These are phyloP conservation scores for Egretta garzetta DNA, from an alignment of 2,113 vertebrate species.

Conservation along the genomic window DNA sequence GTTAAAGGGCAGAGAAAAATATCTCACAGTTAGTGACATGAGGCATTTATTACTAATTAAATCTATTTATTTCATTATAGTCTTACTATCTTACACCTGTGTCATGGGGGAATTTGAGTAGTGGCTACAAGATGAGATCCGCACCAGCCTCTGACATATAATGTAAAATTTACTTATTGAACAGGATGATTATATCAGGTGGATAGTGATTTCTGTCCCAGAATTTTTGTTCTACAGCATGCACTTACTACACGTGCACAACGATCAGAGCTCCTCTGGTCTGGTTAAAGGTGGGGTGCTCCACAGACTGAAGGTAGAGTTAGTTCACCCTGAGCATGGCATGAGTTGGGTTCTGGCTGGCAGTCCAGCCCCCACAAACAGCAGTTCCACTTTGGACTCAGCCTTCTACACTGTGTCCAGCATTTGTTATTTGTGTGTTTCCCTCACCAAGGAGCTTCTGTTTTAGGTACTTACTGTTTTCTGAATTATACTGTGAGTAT, in stretches of 20 bases:
- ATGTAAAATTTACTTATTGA: background rate
- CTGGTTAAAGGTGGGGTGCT: background rate
- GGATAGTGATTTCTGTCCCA: background rate
- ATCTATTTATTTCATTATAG: background rate
- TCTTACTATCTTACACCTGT: background rate
- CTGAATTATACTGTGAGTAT: background rate
- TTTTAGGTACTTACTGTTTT: background rate
- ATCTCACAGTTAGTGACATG: background rate
- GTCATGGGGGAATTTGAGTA: background rate
- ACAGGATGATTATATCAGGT: background rate
- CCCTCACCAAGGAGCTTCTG: background rate
- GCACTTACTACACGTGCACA: background rate
- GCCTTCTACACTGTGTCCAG: background rate
- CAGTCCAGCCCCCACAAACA: background rate
- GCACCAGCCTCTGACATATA: background rate
- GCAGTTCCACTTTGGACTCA: background rate
- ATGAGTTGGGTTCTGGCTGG: background rate
- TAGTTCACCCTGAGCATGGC: background rate
- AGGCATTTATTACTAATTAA: background rate
- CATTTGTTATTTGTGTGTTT: background rate
- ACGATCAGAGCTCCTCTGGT: background rate
- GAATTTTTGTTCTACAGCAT: background rate
- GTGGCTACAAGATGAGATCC: background rate
- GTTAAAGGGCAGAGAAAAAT: background rate
- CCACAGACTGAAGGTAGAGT: background rate